Base-by-base conservation (phyloP, 2,888 invertebrate genomes). In the Anorthoa munda region DNA sequence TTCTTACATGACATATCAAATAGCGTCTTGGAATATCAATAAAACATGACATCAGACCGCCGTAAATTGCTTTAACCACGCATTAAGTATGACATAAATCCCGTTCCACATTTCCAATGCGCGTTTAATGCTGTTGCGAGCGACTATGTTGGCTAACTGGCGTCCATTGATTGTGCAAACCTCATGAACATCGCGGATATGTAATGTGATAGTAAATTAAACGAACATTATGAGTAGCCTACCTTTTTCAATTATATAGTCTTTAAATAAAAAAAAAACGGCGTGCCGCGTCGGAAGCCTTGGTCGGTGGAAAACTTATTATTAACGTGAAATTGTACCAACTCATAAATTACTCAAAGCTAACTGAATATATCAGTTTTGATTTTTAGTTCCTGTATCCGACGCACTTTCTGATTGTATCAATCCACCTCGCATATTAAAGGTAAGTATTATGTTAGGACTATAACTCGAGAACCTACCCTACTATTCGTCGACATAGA, bases 71-170 rank as follows among this genome's bases (percentile, higher is more conserved):
- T 78, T 58, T 77, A 85, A 63, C 61, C 68, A 72, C 66, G 50
- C 72, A 78, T 79, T 82, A 79, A 53, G 66, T 67, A 66, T 76
- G 75, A 87, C 86, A 89, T 87, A 85, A 88, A 87, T 87, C 83
- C 83, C 78, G 88, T 84, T 86, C 88, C 67, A 87, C 77, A 86
- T 86, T 82, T 85, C 75, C 78, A 81, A 79, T 73, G 79, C 77
- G 70, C 71, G 72, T 81, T 74, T 79, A 75, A 75, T 48, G 55
- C 67, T 82, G 75, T 79, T 84, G 85, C 84, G 77, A 75, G 61
- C 75, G 63, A 26, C 50, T 55, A 59, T 74, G 75, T 86, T 86
- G 77, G 81, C 78, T 77, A 86, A 86, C 82, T 76, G 76, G 55
- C 76, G 75, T 69, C 55, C 82, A 80, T 74, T 79, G 78, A 79